Conservation (phyloP, 2,113 vertebrate species). For the Prunella fulvescens region DNA sequence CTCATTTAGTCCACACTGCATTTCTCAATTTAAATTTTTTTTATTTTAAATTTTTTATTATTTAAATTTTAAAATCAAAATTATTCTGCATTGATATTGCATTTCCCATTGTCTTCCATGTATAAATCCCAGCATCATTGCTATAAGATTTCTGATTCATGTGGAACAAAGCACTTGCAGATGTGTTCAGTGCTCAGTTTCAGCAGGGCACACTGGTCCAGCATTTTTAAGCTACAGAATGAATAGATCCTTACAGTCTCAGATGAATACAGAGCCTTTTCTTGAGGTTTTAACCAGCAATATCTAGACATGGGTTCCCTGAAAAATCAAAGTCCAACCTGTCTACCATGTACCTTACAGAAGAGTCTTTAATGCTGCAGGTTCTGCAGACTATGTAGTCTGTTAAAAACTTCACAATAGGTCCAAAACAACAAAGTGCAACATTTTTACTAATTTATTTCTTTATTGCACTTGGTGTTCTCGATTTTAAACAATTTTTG, state of each 20-base stretch:
- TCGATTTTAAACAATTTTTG: not conserved
- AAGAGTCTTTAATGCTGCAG: not conserved
- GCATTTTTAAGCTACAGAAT: not conserved
- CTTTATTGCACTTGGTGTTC: not conserved
- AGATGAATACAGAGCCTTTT: not conserved
- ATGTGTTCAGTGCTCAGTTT: not conserved
- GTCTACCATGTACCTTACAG: not conserved
- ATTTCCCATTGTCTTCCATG: not conserved
- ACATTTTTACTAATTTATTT: not conserved
- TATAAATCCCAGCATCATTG: not conserved
- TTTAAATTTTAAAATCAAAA: not conserved
- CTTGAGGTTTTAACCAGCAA: not conserved
- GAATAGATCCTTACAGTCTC: not conserved
- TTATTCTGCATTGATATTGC: not conserved
- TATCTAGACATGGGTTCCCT: not conserved
- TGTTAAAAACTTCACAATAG: not conserved
- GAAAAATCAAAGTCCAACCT: not conserved
- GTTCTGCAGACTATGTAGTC: not conserved
- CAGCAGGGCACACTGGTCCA: not conserved
- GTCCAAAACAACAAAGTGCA: not conserved
- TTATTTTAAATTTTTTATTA: too few species aligned
- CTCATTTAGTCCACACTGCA: not conserved
- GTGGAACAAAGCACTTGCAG: not conserved
- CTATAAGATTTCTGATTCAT: not conserved
- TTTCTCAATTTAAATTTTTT: not conserved